phyloP scores from a whole-genome alignment of 1,140 invertebrate genomes.

The Drosophila biarmipes region DNA sequence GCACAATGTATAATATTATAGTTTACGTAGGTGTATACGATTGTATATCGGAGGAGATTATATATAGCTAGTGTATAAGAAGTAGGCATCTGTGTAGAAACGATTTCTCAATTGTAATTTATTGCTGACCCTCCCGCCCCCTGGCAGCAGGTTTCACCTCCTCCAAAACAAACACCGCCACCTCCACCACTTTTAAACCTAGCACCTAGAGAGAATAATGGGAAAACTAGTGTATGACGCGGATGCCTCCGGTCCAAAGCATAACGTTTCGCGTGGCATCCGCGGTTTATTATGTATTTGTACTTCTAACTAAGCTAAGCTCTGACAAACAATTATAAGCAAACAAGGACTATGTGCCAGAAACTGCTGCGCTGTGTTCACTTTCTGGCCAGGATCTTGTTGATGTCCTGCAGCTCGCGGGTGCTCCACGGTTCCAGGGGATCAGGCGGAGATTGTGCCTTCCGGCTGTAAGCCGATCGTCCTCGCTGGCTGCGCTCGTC shows the following conservation, averaged over 20 bases:
- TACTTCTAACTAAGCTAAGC: conserved; percentile 50
- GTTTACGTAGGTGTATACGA: conserved; percentile 29
- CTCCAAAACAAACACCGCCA: conserved; percentile 5
- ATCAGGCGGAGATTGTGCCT: conserved; percentile 85
- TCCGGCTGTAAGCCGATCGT: conserved; percentile 72
- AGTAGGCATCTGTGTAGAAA: conserved; percentile 34
- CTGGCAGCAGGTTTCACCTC: conserved; percentile 35
- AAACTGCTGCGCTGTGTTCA: conserved; percentile 11
- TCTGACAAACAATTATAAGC: conserved; percentile 55
- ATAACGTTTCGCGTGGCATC: conserved; percentile 11
- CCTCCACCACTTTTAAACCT: conserved; percentile 18
- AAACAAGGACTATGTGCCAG: conserved; percentile 53
- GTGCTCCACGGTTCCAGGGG: conserved; percentile 91
- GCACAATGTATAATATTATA: conserved; percentile 46
- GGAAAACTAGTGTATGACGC: conserved; percentile 4
- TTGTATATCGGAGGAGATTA: conserved; percentile 13
- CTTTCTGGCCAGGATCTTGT: conserved; percentile 87
- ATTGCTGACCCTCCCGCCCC: conserved; percentile 15
- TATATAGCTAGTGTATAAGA: conserved; percentile 28
- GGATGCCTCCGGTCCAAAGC: conserved; percentile 11
- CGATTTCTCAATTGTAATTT: conserved; percentile 48
- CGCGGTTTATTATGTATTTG: conserved; percentile 49
- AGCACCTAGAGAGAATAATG: conserved; percentile 14
- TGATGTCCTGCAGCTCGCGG: conserved; percentile 89
- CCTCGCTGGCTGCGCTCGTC: conserved; percentile 36